phyloP scores from a whole-genome alignment of 2,113 vertebrate species.

The Seriola aureovittata region DNA sequence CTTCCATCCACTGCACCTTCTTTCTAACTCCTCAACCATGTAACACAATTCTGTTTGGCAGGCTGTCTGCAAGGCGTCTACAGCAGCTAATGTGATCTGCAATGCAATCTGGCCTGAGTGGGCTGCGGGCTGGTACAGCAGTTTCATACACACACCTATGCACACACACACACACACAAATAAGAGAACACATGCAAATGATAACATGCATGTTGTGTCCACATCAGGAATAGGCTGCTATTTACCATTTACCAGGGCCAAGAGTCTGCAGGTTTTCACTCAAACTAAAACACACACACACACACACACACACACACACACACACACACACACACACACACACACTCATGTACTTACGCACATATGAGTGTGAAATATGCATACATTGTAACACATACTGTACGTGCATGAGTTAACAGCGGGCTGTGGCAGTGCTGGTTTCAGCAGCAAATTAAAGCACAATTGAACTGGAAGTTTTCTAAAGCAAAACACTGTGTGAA shows the following conservation, averaged over 20 bases:
- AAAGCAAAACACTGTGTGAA: not conserved
- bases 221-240: constrained; percentile 22
- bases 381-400: constrained; percentile 3
- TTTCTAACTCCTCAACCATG: constrained; percentile 10
- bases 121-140: constrained; percentile 58
- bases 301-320: too few relatives aligned
- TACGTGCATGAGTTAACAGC: not conserved
- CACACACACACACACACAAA: constrained; percentile 14
- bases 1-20: constrained; percentile 12
- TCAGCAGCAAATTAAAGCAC: constrained; percentile 13
- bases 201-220: constrained; percentile 17
- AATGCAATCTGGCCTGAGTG: constrained; percentile 69
- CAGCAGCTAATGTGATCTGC: constrained; percentile 69
- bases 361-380: constrained; percentile 6
- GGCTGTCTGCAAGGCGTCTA: constrained; percentile 47
- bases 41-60: constrained; percentile 43
- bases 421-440: not conserved
- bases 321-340: not conserved
- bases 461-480: constrained; percentile 5
- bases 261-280: not conserved
- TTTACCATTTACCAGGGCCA: not conserved
- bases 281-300: not conserved
- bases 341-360: not conserved
- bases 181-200: constrained; percentile 30
- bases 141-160: constrained; percentile 53